Percentiles rank a stretch among this genome's conserved stretches.
phyloP scores from a whole-genome alignment of 1,140 invertebrate genomes.

The Drosophila nebulosa region DNA sequence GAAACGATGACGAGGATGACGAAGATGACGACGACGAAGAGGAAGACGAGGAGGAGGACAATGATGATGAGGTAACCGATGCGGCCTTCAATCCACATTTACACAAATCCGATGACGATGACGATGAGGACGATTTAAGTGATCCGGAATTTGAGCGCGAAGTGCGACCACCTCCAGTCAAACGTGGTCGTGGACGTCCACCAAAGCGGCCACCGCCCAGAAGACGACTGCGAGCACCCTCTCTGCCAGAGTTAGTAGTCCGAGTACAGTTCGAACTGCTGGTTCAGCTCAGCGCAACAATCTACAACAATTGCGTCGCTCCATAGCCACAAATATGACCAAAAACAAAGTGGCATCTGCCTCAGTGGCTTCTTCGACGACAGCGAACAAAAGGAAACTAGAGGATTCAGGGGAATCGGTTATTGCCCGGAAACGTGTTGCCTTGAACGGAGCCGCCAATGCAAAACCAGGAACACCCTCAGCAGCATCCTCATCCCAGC shows the following conservation, averaged over 20 bases:
- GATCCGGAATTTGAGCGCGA: slow-evolving; percentile 52
- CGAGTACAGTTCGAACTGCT: slow-evolving; percentile 5
- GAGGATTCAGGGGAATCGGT: slow-evolving; percentile 38
- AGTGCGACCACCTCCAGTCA: slow-evolving; percentile 35
- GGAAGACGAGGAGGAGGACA: slow-evolving; percentile 46
- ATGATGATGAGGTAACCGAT: slow-evolving; percentile 54
- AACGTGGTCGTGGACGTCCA: slow-evolving; percentile 68
- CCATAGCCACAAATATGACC: slow-evolving; percentile 19
- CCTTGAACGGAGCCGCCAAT: slow-evolving; percentile 1
- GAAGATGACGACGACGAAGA: slow-evolving; percentile 50
- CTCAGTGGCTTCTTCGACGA: background rate
- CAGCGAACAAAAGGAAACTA: slow-evolving; percentile 48
- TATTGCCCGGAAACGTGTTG: slow-evolving; percentile 49
- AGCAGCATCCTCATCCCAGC: background rate
- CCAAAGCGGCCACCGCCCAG: slow-evolving; percentile 22
- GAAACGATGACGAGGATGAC: slow-evolving; percentile 48
- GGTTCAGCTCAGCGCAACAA: slow-evolving; percentile 6
- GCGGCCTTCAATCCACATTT: slow-evolving; percentile 62
- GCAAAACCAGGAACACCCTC: slow-evolving; percentile 42
- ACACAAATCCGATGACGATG: slow-evolving; percentile 68
- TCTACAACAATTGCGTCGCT: slow-evolving; percentile 62
- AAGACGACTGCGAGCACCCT: background rate
- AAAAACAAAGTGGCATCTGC: slow-evolving; percentile 15
- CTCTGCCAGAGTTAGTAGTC: background rate
- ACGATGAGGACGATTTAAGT: slow-evolving; percentile 57